These are phyloP conservation scores for Lasioglossum malachurum DNA, from an alignment of 2,888 invertebrate genomes.

Conservation along the genomic window DNA sequence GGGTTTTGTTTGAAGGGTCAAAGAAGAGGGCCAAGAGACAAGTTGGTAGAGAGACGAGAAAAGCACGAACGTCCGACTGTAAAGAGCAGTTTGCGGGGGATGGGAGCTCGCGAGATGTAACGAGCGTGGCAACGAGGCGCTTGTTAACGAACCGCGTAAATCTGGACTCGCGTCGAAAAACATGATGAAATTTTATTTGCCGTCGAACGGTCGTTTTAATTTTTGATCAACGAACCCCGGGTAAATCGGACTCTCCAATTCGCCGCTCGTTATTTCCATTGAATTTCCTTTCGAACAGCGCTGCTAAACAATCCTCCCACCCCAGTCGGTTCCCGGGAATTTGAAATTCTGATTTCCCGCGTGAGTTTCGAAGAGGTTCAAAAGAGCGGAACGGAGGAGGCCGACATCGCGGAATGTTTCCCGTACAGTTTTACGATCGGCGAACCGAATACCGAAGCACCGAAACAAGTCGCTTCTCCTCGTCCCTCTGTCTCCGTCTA, in stretches of 20 bases:
- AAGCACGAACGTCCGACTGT: not conserved
- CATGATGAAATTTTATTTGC: not conserved
- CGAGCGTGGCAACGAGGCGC: slow-evolving; percentile 11
- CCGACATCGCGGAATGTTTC: not conserved
- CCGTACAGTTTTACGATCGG: not conserved
- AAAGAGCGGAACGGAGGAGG: not conserved
- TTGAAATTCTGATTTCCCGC: not conserved
- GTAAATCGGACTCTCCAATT: not conserved
- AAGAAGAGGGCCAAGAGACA: not conserved
- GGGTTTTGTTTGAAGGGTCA: not conserved
- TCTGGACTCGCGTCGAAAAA: not conserved
- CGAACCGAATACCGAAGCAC: not conserved
- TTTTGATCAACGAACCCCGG: slow-evolving; percentile 9
- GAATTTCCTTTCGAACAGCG: not conserved
- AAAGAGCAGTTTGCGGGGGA: not conserved
- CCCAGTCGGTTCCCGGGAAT: not conserved
- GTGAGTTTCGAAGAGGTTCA: not conserved
- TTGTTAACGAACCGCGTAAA: slow-evolving; percentile 27
- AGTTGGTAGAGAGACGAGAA: not conserved
- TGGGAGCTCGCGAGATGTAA: slow-evolving; percentile 9
- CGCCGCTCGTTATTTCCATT: not conserved
- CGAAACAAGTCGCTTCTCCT: not conserved
- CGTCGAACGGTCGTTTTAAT: not conserved
- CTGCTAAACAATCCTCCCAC: not conserved
- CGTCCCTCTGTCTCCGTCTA: not conserved